Conservation (phyloP, 1,140 invertebrate species). For the Drosophila sucinea region DNA sequence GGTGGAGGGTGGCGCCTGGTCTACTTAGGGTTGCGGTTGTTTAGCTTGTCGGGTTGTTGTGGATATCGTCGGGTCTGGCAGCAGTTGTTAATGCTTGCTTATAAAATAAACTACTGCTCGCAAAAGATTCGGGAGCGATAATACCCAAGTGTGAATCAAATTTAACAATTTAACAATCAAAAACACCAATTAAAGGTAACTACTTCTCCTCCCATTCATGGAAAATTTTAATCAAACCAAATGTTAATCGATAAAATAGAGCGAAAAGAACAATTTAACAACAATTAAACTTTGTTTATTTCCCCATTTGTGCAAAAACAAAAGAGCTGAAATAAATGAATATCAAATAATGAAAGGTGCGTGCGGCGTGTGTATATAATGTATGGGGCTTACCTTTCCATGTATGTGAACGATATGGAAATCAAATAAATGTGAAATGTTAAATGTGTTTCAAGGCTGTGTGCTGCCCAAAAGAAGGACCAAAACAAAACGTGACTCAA, state of each 20-base stretch:
- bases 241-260: slow-evolving; percentile 65
- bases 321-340: slow-evolving; percentile 1
- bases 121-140: slow-evolving; percentile 37
- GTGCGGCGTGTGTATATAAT: slow-evolving; percentile 18
- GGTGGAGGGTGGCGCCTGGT: slow-evolving; percentile 22
- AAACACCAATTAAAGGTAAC: slow-evolving; percentile 12
- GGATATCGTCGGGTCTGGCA: slow-evolving; percentile 59
- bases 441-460: slow-evolving; percentile 59
- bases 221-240: background rate
- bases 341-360: slow-evolving; percentile 24
- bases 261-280: slow-evolving; percentile 27
- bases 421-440: slow-evolving; percentile 41
- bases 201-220: background rate
- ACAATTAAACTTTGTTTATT: slow-evolving; percentile 15
- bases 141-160: slow-evolving; percentile 22
- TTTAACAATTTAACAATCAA: slow-evolving; percentile 14
- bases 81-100: slow-evolving; percentile 71
- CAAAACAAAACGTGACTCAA: slow-evolving; percentile 48
- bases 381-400: background rate
- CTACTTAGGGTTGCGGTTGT: slow-evolving; percentile 75
- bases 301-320: slow-evolving; percentile 9
- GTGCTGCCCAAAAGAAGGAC: slow-evolving; percentile 31
- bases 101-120: slow-evolving; percentile 64
- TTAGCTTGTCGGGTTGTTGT: slow-evolving; percentile 73
- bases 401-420: slow-evolving; percentile 7